Percentiles rank a stretch among this genome's conserved stretches.
These are phyloP conservation scores for Drosophila ambigua DNA, from an alignment of 1,140 invertebrate genomes.

Conservation along the genomic window DNA sequence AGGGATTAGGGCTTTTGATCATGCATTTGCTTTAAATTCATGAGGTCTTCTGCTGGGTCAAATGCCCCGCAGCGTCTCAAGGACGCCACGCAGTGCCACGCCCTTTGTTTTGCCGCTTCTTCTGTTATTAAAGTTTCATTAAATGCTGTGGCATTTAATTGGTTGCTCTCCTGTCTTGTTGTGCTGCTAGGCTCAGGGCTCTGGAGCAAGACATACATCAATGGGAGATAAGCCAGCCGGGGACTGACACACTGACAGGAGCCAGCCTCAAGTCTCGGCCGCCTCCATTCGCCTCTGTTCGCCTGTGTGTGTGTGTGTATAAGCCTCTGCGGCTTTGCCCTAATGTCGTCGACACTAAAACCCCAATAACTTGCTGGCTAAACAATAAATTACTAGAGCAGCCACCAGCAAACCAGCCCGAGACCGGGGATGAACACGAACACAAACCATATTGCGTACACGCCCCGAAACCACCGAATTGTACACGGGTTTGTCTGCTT, in stretches of 20 bases:
- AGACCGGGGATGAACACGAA: slow-evolving; percentile 9
- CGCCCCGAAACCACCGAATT: slow-evolving; percentile 9
- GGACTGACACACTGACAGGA: slow-evolving; percentile 61
- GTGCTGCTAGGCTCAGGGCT: slow-evolving; percentile 18
- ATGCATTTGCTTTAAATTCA: slow-evolving; percentile 74
- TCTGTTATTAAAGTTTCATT: slow-evolving; percentile 68
- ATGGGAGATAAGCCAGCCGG: slow-evolving; percentile 65
- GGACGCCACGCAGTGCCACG: slow-evolving; percentile 19
- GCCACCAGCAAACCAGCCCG: slow-evolving; percentile 25
- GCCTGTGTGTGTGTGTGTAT: slow-evolving; percentile 13
- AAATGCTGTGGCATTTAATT: slow-evolving; percentile 61
- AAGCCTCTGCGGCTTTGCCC: slow-evolving; percentile 56
- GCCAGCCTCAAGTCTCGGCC: slow-evolving; percentile 52
- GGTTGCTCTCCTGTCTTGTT: slow-evolving; percentile 36
- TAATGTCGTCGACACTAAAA: slow-evolving; percentile 76
- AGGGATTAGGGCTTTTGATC: slow-evolving; percentile 76
- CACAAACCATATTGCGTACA: slow-evolving; percentile 52
- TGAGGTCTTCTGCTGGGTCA: slow-evolving; percentile 21
- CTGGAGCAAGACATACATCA: slow-evolving; percentile 51
- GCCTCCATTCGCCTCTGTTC: neutral
- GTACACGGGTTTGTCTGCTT: neutral
- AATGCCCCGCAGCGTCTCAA: slow-evolving; percentile 40
- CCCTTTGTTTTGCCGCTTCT: neutral
- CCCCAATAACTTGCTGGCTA: slow-evolving; percentile 69
- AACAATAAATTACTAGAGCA: slow-evolving; percentile 65